Conservation (phyloP, 2,888 invertebrate species). For the Nephrotoma flavescens region DNA sequence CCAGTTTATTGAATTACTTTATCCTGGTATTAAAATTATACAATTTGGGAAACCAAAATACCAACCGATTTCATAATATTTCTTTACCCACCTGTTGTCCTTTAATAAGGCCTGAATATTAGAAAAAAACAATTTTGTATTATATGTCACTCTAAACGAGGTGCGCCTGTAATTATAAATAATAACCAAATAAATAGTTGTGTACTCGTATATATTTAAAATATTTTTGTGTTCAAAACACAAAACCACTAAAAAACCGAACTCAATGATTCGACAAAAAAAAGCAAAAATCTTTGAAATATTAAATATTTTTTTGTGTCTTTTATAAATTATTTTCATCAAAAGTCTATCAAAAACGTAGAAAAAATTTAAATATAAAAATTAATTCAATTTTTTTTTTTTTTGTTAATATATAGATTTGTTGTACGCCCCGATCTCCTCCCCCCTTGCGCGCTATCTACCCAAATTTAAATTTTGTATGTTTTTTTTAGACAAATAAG, state of each 20-base stretch:
- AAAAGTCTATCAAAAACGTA: not conserved
- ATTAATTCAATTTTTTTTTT: not conserved
- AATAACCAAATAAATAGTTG: not conserved
- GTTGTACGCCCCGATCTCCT: not conserved
- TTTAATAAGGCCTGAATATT: too few relatives aligned
- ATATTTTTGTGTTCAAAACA: not conserved
- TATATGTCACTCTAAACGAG: too few relatives aligned
- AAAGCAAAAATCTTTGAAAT: not conserved
- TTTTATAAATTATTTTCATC: not conserved
- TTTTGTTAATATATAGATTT: not conserved
- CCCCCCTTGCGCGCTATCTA: not conserved
- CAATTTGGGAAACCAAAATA: too few relatives aligned
- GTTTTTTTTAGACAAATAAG: not conserved
- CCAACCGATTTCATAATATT: too few relatives aligned
- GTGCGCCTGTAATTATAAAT: not conserved
- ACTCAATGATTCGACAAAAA: not conserved
- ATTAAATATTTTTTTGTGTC: not conserved
- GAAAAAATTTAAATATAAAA: not conserved
- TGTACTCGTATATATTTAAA: not conserved
- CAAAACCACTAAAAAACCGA: not conserved
- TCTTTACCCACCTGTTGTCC: too few relatives aligned
- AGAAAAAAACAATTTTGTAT: too few relatives aligned
- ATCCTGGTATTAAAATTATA: too few relatives aligned
- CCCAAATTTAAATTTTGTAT: not conserved
- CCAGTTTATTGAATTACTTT: too few relatives aligned